Conservation (phyloP, 2,113 vertebrate species). For the Camelus dromedarius region DNA sequence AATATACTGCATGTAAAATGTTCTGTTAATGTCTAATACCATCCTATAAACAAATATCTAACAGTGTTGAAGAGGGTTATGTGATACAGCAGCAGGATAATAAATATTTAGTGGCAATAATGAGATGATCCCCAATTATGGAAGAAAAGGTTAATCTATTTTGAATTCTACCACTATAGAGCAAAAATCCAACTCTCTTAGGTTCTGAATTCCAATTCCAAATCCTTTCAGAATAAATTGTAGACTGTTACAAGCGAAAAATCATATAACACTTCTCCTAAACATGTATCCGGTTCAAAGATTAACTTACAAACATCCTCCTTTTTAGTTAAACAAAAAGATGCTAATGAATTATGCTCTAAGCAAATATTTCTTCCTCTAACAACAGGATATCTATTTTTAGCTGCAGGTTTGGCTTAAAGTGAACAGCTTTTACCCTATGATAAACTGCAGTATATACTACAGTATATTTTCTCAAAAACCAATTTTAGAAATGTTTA, state of each 20-base stretch:
- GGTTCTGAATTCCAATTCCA: conserved; percentile 46
- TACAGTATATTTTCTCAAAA: conserved; percentile 63
- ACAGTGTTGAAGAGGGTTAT: neutral
- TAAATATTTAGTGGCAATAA: neutral
- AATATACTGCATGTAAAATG: neutral
- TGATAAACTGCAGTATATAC: conserved; percentile 72
- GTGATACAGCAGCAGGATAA: neutral
- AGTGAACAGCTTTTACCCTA: conserved; percentile 69
- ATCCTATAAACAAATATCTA: neutral
- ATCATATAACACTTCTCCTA: neutral
- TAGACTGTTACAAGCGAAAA: conserved; percentile 33
- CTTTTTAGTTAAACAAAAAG: conserved; percentile 64
- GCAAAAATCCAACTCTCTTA: conserved; percentile 46
- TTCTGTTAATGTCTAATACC: neutral
- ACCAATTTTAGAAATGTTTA: conserved; percentile 23
- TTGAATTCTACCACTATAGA: conserved; percentile 58
- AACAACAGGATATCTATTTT: conserved; percentile 82
- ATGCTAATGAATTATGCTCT: conserved; percentile 74
- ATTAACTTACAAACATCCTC: conserved; percentile 55
- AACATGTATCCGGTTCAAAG: conserved; percentile 55
- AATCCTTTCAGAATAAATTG: conserved; percentile 20
- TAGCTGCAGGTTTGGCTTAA: conserved; percentile 78
- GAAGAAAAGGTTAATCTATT: conserved; percentile 33
- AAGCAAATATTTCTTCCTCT: conserved; percentile 74
- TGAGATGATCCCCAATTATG: neutral